These are phyloP conservation scores for Danio aesculapii DNA, from an alignment of 2,797 vertebrate genomes.

Conservation along the genomic window DNA sequence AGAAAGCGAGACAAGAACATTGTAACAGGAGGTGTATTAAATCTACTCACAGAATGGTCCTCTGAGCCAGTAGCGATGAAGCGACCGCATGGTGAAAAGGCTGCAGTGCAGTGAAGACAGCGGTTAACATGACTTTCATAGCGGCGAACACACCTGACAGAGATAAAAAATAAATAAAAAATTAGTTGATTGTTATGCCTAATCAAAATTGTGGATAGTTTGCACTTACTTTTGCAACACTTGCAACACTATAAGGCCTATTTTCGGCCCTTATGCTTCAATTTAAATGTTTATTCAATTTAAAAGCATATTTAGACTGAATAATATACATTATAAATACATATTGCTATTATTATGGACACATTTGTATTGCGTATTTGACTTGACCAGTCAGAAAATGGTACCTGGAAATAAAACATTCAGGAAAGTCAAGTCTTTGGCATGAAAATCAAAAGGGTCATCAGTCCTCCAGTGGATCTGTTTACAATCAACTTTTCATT, in stretches of 20 bases:
- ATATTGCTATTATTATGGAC: neutral
- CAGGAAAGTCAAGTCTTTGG: slow-evolving; percentile 14
- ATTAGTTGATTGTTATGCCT: neutral
- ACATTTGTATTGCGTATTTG: neutral
- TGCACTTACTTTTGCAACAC: neutral
- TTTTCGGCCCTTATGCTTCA: neutral
- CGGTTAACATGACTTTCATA: slow-evolving; percentile 85
- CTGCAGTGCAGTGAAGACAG: slow-evolving; percentile 81
- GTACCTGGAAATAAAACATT: neutral
- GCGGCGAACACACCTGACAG: slow-evolving; percentile 85
- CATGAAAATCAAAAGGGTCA: slow-evolving; percentile 32
- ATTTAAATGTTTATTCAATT: slow-evolving; percentile 4
- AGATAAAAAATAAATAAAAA: neutral
- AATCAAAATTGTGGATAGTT: neutral
- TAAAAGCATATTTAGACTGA: neutral
- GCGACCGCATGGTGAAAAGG: slow-evolving; percentile 88
- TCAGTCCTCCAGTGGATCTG: slow-evolving; percentile 27
- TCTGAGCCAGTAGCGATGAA: slow-evolving; percentile 89
- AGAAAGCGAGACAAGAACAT: neutral
- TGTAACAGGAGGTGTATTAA: slow-evolving; percentile 16
- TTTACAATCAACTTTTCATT: slow-evolving; percentile 37
- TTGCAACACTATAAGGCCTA: neutral
- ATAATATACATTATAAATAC: neutral
- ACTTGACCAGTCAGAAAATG: neutral
- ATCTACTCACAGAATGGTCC: slow-evolving; percentile 85